phyloP scores from a whole-genome alignment of 2,888 invertebrate species.

The Hyposoter didymator region DNA sequence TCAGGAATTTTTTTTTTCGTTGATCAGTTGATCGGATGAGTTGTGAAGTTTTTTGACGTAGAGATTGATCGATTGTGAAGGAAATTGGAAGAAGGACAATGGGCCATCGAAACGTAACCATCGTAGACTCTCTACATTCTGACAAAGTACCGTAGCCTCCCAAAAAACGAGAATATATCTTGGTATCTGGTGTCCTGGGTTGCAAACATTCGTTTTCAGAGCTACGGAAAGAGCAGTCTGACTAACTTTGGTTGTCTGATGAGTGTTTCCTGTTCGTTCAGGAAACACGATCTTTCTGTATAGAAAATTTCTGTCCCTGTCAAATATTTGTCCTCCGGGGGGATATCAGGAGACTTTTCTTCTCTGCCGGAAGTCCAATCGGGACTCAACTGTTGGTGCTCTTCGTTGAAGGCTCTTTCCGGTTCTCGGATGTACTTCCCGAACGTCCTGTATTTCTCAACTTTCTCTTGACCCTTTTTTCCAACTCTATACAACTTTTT shows the following conservation, averaged over 20 bases:
- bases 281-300: conserved; percentile 3
- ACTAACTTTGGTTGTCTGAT: conserved; percentile 13
- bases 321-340: conserved; percentile 33
- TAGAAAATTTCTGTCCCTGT: conserved; percentile 18
- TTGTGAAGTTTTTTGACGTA: conserved; percentile 45
- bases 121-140: conserved; percentile 88
- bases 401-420: conserved; percentile 17
- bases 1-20: background rate
- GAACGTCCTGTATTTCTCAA: conserved; percentile 29
- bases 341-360: conserved; percentile 33
- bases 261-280: conserved; percentile 29
- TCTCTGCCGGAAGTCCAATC: conserved; percentile 65
- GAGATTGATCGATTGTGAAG: conserved; percentile 83
- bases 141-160: conserved; percentile 82
- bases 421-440: conserved; percentile 34
- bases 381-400: conserved; percentile 63
- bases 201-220: conserved; percentile 46
- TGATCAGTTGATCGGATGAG: background rate
- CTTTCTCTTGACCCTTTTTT: conserved; percentile 20
- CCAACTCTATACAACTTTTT: background rate
- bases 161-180: conserved; percentile 45
- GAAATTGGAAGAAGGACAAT: conserved; percentile 89
- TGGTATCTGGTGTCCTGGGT: conserved; percentile 41
- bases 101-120: conserved; percentile 89
- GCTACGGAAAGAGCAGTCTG: conserved; percentile 23